These are phyloP conservation scores for Lasiommata megera DNA, from an alignment of 2,888 invertebrate genomes.

Conservation along the genomic window DNA sequence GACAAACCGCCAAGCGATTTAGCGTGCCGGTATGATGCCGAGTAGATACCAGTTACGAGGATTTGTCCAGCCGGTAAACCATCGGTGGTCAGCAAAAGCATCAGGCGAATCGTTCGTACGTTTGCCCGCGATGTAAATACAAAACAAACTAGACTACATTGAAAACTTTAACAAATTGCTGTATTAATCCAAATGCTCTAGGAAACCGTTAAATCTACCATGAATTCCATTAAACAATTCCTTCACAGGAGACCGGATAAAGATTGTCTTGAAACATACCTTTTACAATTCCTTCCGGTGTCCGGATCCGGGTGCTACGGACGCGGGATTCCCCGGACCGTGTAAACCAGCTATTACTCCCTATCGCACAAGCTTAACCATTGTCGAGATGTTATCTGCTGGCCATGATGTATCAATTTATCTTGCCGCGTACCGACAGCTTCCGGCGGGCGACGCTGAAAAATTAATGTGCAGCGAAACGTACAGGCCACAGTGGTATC, in stretches of 20 bases:
- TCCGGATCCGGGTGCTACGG: constrained; percentile 30
- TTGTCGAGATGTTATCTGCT: constrained; percentile 19
- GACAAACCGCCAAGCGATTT: no score
- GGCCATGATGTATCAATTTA: constrained; percentile 21
- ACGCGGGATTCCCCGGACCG: background rate
- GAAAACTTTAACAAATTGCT: no score
- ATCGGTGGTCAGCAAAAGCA: no score
- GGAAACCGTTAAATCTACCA: background rate
- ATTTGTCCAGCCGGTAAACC: no score
- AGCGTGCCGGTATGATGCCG: no score
- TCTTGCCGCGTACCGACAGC: constrained; percentile 20
- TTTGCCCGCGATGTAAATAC: no score
- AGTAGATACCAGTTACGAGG: no score
- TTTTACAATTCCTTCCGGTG: background rate
- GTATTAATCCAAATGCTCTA: background rate
- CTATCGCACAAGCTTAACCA: constrained; percentile 19
- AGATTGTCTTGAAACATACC: background rate
- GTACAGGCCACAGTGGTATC: constrained; percentile 2
- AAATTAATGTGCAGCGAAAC: constrained; percentile 18
- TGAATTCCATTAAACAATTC: constrained; percentile 7
- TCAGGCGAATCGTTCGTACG: no score
- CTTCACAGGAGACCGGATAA: background rate
- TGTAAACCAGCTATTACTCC: constrained; percentile 11
- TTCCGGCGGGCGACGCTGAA: constrained; percentile 19
- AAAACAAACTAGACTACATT: no score